Evolutionary conservation across 2,113 vertebrate genomes (phyloP), one percentile per base, ranked within the genome.

Genomic region (Phaethornis superciliosus): DNA sequence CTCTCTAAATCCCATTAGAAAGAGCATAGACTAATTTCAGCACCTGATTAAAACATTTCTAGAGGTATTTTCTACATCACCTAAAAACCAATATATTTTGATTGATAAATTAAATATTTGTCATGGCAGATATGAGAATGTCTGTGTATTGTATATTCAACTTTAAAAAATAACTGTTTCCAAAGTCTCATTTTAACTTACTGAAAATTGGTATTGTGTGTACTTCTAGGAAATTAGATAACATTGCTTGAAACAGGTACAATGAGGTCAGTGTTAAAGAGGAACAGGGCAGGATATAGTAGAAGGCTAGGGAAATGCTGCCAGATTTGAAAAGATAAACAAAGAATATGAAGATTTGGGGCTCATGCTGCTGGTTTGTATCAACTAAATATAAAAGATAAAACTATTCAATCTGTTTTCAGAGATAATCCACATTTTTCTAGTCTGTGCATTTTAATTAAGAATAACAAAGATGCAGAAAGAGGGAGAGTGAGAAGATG

Each of bases 1-100:
- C 42, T 68, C 85, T 94, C 42, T 78, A 93, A 95, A 84, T 79
- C 54, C 35, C 40, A 72, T 69, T 79, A 86, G 11, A 24, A 47
- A 21, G 23, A 89, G 6, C 78, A 40, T 11, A 71, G 28, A 49
- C 70, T 35, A 75, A 33, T 79, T 68, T 87, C 33, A 92, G 47
- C 83, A 59, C n/a, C 85, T 90, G 78, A 44, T 86, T 51, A 59
- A 81, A 94, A 96, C 9, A 3, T 3, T 64, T 76, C 14, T 62
- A 88, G 27, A 84, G 63, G 2, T 55, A 72, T 42, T 64, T 90
- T 37, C 32, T 74, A 78, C 63, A 64, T 82, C n/a, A 42, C 26
- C 18, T 49, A 17, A 49, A 58, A 54, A 35, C 15, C 37, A 52
- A 26, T 54, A 54, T 24, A 54, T 46, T 78, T 85, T 89, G 40